phyloP scores from a whole-genome alignment of 2,797 vertebrate genomes.

The Limosa lapponica region DNA sequence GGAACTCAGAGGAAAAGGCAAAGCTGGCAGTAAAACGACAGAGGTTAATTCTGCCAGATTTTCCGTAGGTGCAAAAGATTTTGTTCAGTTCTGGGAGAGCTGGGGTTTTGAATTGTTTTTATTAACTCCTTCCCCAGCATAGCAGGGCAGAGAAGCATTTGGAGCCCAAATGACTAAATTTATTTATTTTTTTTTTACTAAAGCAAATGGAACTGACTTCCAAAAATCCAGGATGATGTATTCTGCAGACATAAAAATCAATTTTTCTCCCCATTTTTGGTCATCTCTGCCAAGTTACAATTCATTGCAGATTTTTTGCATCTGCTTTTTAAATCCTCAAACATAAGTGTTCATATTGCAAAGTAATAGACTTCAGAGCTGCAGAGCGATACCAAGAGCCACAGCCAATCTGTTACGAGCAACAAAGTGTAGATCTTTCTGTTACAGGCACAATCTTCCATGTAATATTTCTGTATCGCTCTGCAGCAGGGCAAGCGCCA shows the following conservation, averaged over 20 bases:
- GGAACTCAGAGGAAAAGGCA: background rate
- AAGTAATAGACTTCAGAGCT: background rate
- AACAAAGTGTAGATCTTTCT: background rate
- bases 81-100: background rate
- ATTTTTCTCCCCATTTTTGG: background rate
- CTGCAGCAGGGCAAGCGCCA: background rate
- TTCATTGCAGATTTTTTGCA: background rate
- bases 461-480: background rate
- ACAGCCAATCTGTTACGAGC: background rate
- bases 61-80: background rate
- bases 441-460: background rate
- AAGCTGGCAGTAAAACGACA: slow-evolving; percentile 3
- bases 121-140: background rate
- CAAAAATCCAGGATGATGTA: background rate
- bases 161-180: background rate
- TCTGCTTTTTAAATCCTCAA: slow-evolving; percentile 29
- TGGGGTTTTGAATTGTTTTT: background rate
- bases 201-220: background rate
- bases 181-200: slow-evolving; percentile 21
- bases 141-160: background rate
- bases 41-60: slow-evolving; percentile 2
- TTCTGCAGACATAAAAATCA: background rate
- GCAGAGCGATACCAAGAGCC: background rate
- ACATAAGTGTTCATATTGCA: background rate
- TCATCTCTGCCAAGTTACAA: background rate